Base-by-base conservation (phyloP, 1,140 invertebrate species). In the Heliothis virescens region DNA sequence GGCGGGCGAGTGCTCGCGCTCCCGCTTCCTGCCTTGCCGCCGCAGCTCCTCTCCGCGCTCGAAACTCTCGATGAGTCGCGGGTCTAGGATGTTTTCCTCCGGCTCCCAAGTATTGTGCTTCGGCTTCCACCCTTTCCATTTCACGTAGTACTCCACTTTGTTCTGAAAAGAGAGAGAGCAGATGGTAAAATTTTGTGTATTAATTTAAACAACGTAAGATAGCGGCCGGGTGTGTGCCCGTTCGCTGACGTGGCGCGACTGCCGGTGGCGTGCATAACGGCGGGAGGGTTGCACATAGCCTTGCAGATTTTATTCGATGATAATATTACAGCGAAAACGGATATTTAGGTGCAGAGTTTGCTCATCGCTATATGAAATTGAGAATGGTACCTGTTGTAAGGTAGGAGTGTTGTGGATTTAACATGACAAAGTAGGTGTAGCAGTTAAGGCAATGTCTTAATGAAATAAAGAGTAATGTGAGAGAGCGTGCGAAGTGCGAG, bases 21-120 rank as follows among this genome's bases (percentile, higher is more conserved):
- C 92, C 53, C 92, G 86, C 81, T 94, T 95, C 63, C 95, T 91
- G 69, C 95, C 95, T 75, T 95, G 90, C 12, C 95, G 86, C 82
- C 95, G 84, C 55, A 87, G 59, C 59, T 93, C 90, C 74, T 94
- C 88, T 83, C 95, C 95, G 87, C 95, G 96, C 94, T 99, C 98
- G 95, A 98, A 99, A 73, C 98, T 97, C 90, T 99, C 97, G 82
- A 99, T 98, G 69, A 99, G 96, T 80, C 98, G 96, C n/a, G 96
- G 96, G 94, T 99, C 98, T 63, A 99, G 95, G 89, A 99, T 99
- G 92, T 99, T 99, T 91, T 99, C 98, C 95, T 99, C 98, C 13
- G 98, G 99, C 95, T 99, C 99, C 98, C 98, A 99, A 55, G 98
- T 99, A 94, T 98, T 99, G 94, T 99, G 97, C 93, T 98, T 98